These are phyloP conservation scores for Pocillopora grandis DNA, from an alignment of 92 coral and sea anemone genomes.

Conservation along the genomic window DNA sequence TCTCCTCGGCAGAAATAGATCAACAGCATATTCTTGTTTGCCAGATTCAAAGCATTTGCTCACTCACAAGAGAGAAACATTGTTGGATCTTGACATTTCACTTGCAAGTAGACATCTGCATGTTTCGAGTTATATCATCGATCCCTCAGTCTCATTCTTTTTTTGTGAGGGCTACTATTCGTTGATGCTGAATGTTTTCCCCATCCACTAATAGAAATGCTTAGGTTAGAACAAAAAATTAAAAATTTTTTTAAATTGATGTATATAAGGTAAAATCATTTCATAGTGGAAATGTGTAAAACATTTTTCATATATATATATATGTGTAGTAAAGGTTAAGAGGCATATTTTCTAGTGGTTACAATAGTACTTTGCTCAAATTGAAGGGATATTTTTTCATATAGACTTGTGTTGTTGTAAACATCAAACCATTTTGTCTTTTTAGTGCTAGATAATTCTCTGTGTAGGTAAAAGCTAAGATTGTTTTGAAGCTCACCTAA, in stretches of 20 bases:
- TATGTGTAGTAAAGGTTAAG: neutral
- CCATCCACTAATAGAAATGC: constrained; percentile 14
- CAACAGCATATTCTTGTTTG: neutral
- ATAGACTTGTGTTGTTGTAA: neutral
- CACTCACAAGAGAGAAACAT: constrained; percentile 6
- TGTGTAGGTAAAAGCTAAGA: neutral
- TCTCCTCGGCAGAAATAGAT: constrained; percentile 5
- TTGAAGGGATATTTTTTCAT: neutral
- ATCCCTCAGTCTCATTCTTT: constrained; percentile 16
- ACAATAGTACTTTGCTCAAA: neutral
- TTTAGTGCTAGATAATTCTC: neutral
- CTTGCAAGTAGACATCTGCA: constrained; percentile 37
- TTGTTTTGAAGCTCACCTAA: neutral
- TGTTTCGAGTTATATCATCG: constrained; percentile 28
- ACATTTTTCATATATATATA: neutral
- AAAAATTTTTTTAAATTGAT: neutral
- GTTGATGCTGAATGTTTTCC: constrained; percentile 22
- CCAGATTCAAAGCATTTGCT: constrained; percentile 5
- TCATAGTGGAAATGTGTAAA: neutral
- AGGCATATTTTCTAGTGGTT: neutral
- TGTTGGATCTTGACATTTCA: constrained; percentile 1
- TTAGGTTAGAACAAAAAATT: neutral
- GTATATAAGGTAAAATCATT: neutral
- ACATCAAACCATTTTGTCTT: neutral
- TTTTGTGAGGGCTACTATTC: constrained; percentile 25